These are phyloP conservation scores for Pterostichus niger DNA, from an alignment of 2,888 invertebrate species.

Conservation along the genomic window DNA sequence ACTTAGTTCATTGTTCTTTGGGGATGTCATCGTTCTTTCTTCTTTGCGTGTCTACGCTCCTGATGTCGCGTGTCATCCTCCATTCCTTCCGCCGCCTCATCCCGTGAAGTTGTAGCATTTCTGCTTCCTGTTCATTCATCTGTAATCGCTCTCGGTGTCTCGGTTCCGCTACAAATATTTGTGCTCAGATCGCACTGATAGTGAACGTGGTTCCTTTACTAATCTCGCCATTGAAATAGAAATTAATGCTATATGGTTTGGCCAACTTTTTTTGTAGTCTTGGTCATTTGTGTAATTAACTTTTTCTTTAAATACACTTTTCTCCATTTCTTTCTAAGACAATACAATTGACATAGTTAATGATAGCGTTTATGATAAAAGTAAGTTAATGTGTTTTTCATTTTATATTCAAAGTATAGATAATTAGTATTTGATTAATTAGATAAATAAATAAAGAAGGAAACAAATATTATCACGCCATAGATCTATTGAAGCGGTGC, in stretches of 20 bases:
- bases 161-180: slow-evolving; percentile 36
- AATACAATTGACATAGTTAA: slow-evolving; percentile 37
- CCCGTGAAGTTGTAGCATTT: background rate
- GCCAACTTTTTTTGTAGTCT: slow-evolving; percentile 30
- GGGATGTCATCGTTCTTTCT: too few species aligned
- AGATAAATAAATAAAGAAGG: background rate
- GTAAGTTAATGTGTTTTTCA: background rate
- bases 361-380: background rate
- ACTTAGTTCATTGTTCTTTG: too few species aligned
- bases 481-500: too few species aligned
- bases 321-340: slow-evolving; percentile 13
- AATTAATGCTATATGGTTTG: slow-evolving; percentile 42
- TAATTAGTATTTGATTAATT: too few species aligned
- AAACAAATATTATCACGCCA: too few species aligned
- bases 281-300: slow-evolving; percentile 46
- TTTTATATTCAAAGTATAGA: too few species aligned
- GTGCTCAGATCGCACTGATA: slow-evolving; percentile 38
- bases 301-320: slow-evolving; percentile 38
- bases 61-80: background rate
- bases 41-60: background rate
- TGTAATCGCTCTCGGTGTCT: slow-evolving; percentile 4
- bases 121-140: slow-evolving; percentile 6
- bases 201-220: slow-evolving; percentile 53
- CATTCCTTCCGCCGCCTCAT: background rate
- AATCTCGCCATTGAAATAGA: slow-evolving; percentile 59